Evolutionary conservation across 2,797 vertebrate species (phyloP).

Genomic region (Gadopsis marmoratus): DNA sequence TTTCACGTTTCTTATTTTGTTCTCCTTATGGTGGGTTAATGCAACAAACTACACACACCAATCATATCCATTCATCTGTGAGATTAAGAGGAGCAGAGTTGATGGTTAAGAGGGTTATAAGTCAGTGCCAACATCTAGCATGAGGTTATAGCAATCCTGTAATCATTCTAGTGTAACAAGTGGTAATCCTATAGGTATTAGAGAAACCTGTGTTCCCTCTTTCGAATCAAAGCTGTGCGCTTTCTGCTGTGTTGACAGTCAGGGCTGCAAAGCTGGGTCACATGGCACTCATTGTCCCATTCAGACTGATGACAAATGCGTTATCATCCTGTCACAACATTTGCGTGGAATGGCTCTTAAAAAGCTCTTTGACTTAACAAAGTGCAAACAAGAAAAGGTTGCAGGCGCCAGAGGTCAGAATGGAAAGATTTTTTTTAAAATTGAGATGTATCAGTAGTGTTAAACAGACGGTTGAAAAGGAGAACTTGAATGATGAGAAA

Average conservation of each 20-base stretch:
- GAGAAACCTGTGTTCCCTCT: slow-evolving; percentile 9
- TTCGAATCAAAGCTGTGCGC: slow-evolving; percentile 26
- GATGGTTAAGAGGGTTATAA: background rate
- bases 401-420: background rate
- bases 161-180: background rate
- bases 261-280: slow-evolving; percentile 26
- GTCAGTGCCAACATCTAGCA: background rate
- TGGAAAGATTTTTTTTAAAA: slow-evolving; percentile 11
- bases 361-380: slow-evolving; percentile 16
- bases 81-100: background rate
- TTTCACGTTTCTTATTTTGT: background rate
- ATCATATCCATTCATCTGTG: slow-evolving; percentile 9
- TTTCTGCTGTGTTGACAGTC: slow-evolving; percentile 3
- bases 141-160: background rate
- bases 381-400: background rate
- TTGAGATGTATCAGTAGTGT: background rate
- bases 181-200: background rate
- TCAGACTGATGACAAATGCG: slow-evolving; percentile 8
- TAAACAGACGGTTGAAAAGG: slow-evolving; percentile 21
- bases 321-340: slow-evolving; percentile 15
- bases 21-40: background rate
- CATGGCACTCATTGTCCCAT: slow-evolving; percentile 26
- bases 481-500: slow-evolving; percentile 15
- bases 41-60: background rate
- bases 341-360: slow-evolving; percentile 5